Base-by-base conservation (phyloP, 2,113 vertebrate genomes). In the Sialia sialis region DNA sequence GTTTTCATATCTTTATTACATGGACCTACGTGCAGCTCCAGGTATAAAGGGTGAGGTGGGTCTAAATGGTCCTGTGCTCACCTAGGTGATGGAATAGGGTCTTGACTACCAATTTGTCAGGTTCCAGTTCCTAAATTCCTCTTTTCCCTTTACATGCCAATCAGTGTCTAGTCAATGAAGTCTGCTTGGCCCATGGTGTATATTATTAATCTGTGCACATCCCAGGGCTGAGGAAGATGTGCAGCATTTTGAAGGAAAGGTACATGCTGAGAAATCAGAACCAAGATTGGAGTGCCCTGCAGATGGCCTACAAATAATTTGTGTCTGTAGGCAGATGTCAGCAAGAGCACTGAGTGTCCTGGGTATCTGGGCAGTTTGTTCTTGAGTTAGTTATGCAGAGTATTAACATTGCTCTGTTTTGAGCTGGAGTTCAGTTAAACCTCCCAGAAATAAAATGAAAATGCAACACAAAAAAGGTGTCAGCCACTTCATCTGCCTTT, bases 1-100 rank as follows among this genome's bases (percentile, higher is more conserved):
- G 39, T 67, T 93, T 84, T 87, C 34, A 11, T 92, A 67, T 87
- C 94, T 84, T 84, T 91, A 59, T 91, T 91, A 68, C 48, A 17
- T n/a, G 66, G 73, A 78, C 56, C 84, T 81, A 1, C 43, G 77
- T 84, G 64, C 81, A 84, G 60, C 48, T 84, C 43, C n/a, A 25
- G 58, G 21, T 85, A 62, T 85, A 56, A 36, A 74, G n/a, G 36
- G 30, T 44, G 52, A 84, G 30, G 44, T 75, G n/a, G 9, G 22
- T 93, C 69, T 91, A 44, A 22, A n/a, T 52, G 52, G 25, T 55
- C 69, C 52, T 84, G 0, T 2, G 0, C 27, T 89, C 56, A 59
- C 29, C 7, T 63, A 7, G 6, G 30, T 43, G 56, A 60, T 85
- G 38, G 48, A 87, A 63, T 17, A 16, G 23, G 6, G 12, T 69